Conservation (phyloP, 1,140 invertebrate species). For the Choristoneura fumiferana region DNA sequence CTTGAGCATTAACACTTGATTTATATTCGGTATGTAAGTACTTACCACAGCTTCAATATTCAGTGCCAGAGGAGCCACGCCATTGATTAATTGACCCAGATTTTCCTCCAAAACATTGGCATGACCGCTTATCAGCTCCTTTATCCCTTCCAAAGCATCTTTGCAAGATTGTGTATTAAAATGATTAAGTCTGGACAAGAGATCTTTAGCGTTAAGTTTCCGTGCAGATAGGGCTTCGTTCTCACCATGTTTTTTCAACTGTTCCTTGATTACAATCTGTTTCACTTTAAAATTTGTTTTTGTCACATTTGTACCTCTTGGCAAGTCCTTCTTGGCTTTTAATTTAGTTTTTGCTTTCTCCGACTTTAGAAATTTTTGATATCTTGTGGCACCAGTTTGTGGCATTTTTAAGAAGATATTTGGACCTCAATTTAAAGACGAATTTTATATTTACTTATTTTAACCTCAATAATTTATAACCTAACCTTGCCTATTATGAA, state of each 20-base stretch:
- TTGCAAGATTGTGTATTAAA: slow-evolving; percentile 85
- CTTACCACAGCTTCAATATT: slow-evolving; percentile 83
- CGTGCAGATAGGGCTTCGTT: slow-evolving; percentile 83
- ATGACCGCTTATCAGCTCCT: slow-evolving; percentile 82
- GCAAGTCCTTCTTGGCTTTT: slow-evolving; percentile 84
- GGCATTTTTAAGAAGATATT: slow-evolving; percentile 46
- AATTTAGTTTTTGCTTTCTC: slow-evolving; percentile 90
- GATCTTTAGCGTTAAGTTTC: slow-evolving; percentile 88
- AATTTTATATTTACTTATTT: too few species aligned
- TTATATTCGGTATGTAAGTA: slow-evolving; percentile 4
- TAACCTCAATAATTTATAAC: too few species aligned
- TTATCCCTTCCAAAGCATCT: slow-evolving; percentile 85
- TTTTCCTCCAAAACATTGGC: slow-evolving; percentile 79
- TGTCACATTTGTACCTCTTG: slow-evolving; percentile 91
- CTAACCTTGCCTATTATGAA: too few species aligned
- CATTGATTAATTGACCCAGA: slow-evolving; percentile 84
- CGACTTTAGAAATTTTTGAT: slow-evolving; percentile 85
- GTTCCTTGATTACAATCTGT: slow-evolving; percentile 89
- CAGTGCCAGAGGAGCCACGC: slow-evolving; percentile 82
- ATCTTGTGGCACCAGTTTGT: slow-evolving; percentile 71
- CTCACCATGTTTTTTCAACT: slow-evolving; percentile 82
- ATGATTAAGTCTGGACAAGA: slow-evolving; percentile 87
- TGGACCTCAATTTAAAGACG: too few species aligned
- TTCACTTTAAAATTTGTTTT: slow-evolving; percentile 93
- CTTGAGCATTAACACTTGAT: neutral